Evolutionary conservation across 2,888 invertebrate species (phyloP).

Genomic region (Orthosia incerta): DNA sequence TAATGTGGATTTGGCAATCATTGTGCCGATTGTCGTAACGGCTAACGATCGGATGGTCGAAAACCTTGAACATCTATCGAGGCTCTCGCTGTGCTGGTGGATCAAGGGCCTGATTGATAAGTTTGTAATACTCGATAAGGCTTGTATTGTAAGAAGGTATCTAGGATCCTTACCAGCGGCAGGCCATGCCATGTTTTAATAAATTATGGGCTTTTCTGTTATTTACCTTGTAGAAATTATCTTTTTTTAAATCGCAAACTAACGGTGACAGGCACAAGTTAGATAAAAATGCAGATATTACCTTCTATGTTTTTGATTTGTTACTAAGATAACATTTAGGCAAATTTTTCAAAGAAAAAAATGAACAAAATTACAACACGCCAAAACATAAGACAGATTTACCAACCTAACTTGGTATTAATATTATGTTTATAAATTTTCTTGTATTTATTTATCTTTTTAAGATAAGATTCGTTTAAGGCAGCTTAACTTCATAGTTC

Average conservation of each 20-base stretch:
- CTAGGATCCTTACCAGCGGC: no score
- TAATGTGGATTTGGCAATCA: no score
- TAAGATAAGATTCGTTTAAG: background rate
- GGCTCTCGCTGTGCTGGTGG: no score
- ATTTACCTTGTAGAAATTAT: background rate
- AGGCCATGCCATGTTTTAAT: no score
- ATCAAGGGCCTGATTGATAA: no score
- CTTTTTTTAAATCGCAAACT: background rate
- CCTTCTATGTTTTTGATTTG: conserved; percentile 4
- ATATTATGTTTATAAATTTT: background rate
- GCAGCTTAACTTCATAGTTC: background rate
- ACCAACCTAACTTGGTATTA: background rate
- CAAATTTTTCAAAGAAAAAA: no score
- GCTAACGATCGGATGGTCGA: no score
- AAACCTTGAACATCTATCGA: no score
- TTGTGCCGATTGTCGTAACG: no score
- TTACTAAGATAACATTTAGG: background rate
- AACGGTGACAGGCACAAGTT: background rate
- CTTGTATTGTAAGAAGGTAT: no score
- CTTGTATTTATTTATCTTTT: background rate
- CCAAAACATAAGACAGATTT: background rate
- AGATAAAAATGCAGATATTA: conserved; percentile 5
- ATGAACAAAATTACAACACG: no score
- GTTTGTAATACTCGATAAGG: no score
- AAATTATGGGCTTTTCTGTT: background rate